Percentiles rank a stretch among this genome's conserved stretches.
Conservation (phyloP, 2,797 vertebrate species). For the Columba guinea region DNA sequence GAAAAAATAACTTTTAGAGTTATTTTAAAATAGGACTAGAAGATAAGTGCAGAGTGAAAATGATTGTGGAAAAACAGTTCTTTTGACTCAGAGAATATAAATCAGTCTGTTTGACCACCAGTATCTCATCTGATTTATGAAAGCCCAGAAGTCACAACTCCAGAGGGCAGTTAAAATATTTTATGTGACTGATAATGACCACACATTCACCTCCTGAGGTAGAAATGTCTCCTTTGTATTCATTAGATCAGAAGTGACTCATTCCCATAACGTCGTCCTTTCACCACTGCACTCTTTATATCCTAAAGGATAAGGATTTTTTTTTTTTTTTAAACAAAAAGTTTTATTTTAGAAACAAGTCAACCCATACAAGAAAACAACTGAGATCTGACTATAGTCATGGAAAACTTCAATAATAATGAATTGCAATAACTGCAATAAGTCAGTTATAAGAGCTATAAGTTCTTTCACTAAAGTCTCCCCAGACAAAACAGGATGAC, state of each 20-base stretch:
- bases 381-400: background rate
- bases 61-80: background rate
- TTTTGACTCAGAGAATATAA: conserved; percentile 2
- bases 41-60: background rate
- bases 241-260: conserved; percentile 8
- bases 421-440: background rate
- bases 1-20: background rate
- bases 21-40: background rate
- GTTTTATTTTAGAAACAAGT: background rate
- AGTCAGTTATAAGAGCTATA: background rate
- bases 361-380: background rate
- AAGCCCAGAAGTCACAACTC: conserved; percentile 11
- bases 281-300: background rate
- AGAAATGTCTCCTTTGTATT: conserved; percentile 38
- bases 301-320: background rate
- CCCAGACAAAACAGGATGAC: background rate
- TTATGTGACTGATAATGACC: conserved; percentile 47
- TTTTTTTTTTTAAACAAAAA: background rate
- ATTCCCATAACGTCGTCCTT: background rate
- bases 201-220: background rate
- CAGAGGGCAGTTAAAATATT: conserved; percentile 33
- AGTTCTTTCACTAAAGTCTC: background rate
- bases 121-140: conserved; percentile 44
- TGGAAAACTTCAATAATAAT: background rate
- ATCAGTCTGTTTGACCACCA: conserved; percentile 1